A percentile compares a stretch with the other conserved stretches of the same genome.
Conservation (phyloP, 2,888 invertebrate genomes). For the Linnaemya vulpina region DNA sequence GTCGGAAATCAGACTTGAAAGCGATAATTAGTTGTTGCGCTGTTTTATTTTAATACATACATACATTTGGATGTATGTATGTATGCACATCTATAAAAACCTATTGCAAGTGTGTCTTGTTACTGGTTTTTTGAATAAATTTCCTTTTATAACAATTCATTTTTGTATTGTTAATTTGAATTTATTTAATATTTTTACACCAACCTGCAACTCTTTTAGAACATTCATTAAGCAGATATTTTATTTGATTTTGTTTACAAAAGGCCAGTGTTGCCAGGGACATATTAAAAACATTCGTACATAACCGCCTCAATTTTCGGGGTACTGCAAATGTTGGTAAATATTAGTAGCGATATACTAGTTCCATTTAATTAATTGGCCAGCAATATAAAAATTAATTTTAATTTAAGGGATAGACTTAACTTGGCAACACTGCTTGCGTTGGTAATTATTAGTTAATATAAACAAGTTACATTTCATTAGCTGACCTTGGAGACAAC, state of each 20-base stretch:
- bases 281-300: no score
- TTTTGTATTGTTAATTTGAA: conserved; percentile 12
- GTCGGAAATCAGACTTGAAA: conserved; percentile 49
- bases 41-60: not conserved
- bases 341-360: no score
- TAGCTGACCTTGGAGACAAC: conserved; percentile 64
- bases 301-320: no score
- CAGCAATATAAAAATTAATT: no score
- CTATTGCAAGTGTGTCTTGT: conserved; percentile 1
- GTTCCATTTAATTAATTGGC: no score
- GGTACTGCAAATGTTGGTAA: no score
- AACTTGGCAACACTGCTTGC: no score
- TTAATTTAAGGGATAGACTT: no score
- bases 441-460: conserved; percentile 13
- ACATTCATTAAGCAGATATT: not conserved
- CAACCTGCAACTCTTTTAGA: not conserved
- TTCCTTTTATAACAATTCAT: conserved; percentile 16
- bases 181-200: conserved; percentile 29
- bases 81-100: not conserved
- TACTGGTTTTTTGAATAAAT: conserved; percentile 39
- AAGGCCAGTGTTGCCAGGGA: not conserved
- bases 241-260: conserved; percentile 1
- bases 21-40: conserved; percentile 33
- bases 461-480: conserved; percentile 63
- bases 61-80: not conserved